Conservation (phyloP, 2,113 vertebrate genomes). For the Mesembrinibis cayennensis region DNA sequence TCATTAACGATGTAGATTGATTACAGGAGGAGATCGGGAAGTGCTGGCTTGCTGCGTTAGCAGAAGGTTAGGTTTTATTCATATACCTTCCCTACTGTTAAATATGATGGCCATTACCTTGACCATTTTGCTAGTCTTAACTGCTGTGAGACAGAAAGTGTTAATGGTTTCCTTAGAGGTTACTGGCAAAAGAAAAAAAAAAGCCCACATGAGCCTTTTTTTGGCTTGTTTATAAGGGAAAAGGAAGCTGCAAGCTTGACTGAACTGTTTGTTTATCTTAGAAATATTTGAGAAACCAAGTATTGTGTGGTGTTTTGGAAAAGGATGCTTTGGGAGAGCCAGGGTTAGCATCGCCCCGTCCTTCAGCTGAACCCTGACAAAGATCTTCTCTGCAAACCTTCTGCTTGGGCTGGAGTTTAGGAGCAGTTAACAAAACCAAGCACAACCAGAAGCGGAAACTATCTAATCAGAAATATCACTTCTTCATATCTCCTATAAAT, state of each 20-base stretch:
- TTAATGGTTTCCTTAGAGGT: slow-evolving; percentile 26
- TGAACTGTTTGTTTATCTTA: not conserved
- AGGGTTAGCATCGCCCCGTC: not conserved
- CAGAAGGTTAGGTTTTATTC: slow-evolving; percentile 68
- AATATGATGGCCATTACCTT: slow-evolving; percentile 55
- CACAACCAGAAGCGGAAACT: not conserved
- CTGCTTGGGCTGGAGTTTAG: not conserved
- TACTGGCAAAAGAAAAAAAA: not conserved
- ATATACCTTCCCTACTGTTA: slow-evolving; percentile 55
- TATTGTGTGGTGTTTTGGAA: not conserved
- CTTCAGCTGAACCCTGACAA: slow-evolving; percentile 8
- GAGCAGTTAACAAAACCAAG: not conserved
- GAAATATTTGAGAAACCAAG: slow-evolving; percentile 2
- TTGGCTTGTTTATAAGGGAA: slow-evolving; percentile 19
- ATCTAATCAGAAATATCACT: not conserved
- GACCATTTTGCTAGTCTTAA: slow-evolving; percentile 17
- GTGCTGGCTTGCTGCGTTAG: slow-evolving; percentile 60
- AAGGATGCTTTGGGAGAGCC: not conserved
- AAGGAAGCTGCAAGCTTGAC: not conserved
- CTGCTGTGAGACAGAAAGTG: slow-evolving; percentile 2
- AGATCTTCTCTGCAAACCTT: not conserved
- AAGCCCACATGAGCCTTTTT: not conserved
- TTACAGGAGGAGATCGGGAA: slow-evolving; percentile 69
- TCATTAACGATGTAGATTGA: slow-evolving; percentile 74
- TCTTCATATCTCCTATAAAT: not conserved